phyloP scores from a whole-genome alignment of 2,113 vertebrate species.

The Balaeniceps rex region DNA sequence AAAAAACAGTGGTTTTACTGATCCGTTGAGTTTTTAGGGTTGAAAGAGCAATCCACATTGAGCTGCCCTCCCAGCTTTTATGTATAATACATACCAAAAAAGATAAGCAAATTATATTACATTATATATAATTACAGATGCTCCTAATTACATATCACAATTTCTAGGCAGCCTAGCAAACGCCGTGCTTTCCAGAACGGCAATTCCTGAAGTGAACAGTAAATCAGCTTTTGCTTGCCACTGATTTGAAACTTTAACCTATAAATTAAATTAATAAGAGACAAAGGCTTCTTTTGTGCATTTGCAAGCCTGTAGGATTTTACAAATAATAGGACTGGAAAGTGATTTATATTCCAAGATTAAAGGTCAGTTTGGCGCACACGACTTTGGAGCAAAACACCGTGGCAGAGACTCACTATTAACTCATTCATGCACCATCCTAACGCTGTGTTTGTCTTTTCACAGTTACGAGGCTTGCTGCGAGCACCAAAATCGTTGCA shows the following conservation, averaged over 20 bases:
- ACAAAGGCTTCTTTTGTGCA: conserved; percentile 72
- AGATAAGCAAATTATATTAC: background rate
- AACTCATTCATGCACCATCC: conserved; percentile 15
- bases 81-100: background rate
- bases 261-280: conserved; percentile 69
- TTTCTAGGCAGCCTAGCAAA: background rate
- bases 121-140: conserved; percentile 5
- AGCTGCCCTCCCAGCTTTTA: background rate
- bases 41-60: background rate
- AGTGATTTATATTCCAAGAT: conserved; percentile 74
- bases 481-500: background rate
- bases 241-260: conserved; percentile 66
- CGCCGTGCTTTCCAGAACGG: background rate
- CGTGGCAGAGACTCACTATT: background rate
- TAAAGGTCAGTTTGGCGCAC: conserved; percentile 67
- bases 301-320: conserved; percentile 67
- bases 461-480: background rate
- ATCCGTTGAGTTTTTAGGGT: background rate
- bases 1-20: background rate
- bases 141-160: conserved; percentile 25
- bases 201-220: conserved; percentile 40
- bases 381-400: conserved; percentile 39
- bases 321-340: conserved; percentile 70
- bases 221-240: conserved; percentile 61
- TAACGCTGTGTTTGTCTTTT: rapidly evolving